Conservation (phyloP, 2,797 vertebrate species). For the Micromesistius poutassou region DNA sequence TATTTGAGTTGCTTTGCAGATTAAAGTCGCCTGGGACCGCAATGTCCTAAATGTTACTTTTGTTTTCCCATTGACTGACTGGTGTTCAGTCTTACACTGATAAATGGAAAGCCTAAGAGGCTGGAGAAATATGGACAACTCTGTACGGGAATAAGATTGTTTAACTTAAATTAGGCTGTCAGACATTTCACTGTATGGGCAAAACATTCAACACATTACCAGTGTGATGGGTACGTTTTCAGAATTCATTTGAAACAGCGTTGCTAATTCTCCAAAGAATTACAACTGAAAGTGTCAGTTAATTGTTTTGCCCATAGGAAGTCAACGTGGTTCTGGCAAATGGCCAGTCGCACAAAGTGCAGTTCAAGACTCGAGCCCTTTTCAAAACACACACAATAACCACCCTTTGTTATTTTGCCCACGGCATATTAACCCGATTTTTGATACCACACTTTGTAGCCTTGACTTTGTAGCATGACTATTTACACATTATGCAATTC, state of each 20-base stretch:
- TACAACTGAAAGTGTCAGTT: not conserved
- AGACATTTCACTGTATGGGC: not conserved
- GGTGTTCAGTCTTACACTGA: slow-evolving; percentile 25
- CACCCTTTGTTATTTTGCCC: not conserved
- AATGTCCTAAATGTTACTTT: not conserved
- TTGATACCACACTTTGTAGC: not conserved
- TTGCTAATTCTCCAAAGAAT: not conserved
- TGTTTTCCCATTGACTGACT: not conserved
- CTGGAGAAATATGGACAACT: slow-evolving; percentile 26
- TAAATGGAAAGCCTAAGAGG: slow-evolving; percentile 24
- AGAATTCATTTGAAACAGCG: not conserved
- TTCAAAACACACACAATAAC: not conserved
- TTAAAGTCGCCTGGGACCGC: not conserved
- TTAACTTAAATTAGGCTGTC: slow-evolving; percentile 48
- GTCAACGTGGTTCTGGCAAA: not conserved
- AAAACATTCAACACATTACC: not conserved
- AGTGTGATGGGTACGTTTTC: not conserved
- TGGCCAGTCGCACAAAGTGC: not conserved
- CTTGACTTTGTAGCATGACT: slow-evolving; percentile 1
- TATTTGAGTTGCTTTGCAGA: not conserved
- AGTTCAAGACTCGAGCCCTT: not conserved
- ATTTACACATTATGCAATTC: not conserved
- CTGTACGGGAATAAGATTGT: slow-evolving; percentile 50
- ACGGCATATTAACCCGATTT: not conserved
- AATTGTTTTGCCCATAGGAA: not conserved